Evolutionary conservation across 2,113 vertebrate genomes (phyloP), one percentile per base, ranked within the genome.

Genomic region (Beaufortia kweichowensis): DNA sequence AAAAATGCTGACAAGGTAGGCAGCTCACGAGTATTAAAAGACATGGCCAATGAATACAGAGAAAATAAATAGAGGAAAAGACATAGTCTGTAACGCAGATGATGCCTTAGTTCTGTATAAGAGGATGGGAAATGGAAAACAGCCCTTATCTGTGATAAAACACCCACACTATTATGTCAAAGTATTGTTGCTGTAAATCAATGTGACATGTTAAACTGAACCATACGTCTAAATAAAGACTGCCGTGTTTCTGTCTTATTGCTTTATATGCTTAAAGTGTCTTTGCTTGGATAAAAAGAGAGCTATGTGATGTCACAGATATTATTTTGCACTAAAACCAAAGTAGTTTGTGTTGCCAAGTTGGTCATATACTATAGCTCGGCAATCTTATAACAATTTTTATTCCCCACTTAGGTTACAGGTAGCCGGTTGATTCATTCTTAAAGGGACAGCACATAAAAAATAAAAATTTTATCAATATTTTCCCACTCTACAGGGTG

Each of bases 91-190:
- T 17, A 48, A 31, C 70, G 48, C 74, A 77, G 66, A 76, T 61
- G 72, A 28, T 24, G 21, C 4, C 48, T 60, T 70, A n/a, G 53
- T 71, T 76, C 50, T 60, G 14, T 64, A 71, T 55, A 41, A 57
- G 48, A 55, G 33, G 29, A 48, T n/a, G 46, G 41, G 61, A 76
- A 72, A 79, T 72, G 19, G 60, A 39, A 78, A 78, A 63, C 77
- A 82, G 48, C 43, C 24, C 14, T 10, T 50, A 26, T 53, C 31
- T 68, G 23, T 29, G 17, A 28, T 67, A 43, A 67, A 82, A 78
- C 63, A 78, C n/a, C 50, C n/a, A 60, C 62, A 78, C 23, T 39
- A 29, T 8, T 15, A 53, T 77, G 68, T 77, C 75, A 78, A 60
- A 23, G 68, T 8, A 59, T 23, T 61, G 55, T 46, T 70, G 41